Conservation (phyloP, 2,888 invertebrate genomes). For the Syritta pipiens region DNA sequence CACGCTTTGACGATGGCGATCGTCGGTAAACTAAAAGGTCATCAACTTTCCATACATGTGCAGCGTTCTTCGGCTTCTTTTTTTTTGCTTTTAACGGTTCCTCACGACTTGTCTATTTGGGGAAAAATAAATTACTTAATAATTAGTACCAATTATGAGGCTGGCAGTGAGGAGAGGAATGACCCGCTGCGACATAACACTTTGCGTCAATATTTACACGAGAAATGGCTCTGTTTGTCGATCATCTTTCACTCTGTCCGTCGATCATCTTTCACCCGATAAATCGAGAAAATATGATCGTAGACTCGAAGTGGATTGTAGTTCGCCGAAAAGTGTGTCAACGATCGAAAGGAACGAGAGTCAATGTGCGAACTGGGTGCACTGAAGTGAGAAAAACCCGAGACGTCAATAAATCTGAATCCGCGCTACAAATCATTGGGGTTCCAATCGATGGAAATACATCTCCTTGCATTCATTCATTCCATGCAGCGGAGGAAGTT, state of each 20-base stretch:
- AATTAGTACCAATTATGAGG: slow-evolving; percentile 14
- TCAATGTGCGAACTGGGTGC: no score
- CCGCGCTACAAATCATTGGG: no score
- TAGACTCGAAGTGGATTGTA: not conserved
- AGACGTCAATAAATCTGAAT: no score
- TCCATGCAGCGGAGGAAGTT: not conserved
- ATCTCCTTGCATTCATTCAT: slow-evolving; percentile 23
- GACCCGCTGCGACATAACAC: not conserved
- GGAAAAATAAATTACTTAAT: slow-evolving; percentile 23
- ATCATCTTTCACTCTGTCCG: not conserved
- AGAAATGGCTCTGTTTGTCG: not conserved
- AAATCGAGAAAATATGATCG: not conserved
- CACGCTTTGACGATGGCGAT: not conserved
- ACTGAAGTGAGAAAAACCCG: no score
- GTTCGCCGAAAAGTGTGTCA: slow-evolving; percentile 34
- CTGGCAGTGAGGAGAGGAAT: not conserved
- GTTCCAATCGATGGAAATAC: slow-evolving; percentile 18
- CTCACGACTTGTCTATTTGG: slow-evolving; percentile 12
- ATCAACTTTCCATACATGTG: slow-evolving; percentile 23
- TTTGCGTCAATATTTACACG: not conserved
- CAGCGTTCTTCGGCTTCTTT: not conserved
- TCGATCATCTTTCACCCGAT: not conserved
- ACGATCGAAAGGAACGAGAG: no score
- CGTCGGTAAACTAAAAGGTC: slow-evolving; percentile 14
- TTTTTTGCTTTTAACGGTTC: slow-evolving; percentile 22